These are phyloP conservation scores for Heterotilapia buettikoferi DNA, from an alignment of 2,113 vertebrate species.

Conservation along the genomic window DNA sequence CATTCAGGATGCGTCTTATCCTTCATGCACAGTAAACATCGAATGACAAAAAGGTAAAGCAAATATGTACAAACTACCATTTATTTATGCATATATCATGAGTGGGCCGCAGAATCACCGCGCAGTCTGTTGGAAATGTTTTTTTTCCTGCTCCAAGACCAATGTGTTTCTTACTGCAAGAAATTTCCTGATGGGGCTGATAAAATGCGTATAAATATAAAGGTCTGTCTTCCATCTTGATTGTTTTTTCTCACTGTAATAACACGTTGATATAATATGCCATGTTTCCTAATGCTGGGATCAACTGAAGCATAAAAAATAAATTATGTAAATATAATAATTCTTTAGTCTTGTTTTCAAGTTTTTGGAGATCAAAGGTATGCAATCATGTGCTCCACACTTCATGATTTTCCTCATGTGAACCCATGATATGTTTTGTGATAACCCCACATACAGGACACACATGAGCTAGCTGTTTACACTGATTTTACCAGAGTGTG, in stretches of 20 bases:
- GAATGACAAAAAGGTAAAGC: background rate
- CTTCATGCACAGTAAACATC: constrained; percentile 8
- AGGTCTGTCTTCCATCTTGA: background rate
- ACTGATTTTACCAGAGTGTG: background rate
- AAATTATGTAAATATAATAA: background rate
- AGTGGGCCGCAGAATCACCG: background rate
- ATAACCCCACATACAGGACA: background rate
- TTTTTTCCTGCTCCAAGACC: background rate
- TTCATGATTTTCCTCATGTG: background rate
- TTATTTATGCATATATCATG: background rate
- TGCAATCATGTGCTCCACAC: background rate
- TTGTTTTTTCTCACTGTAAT: background rate
- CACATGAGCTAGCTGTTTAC: background rate
- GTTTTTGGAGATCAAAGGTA: background rate
- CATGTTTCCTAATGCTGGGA: background rate
- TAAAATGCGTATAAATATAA: background rate
- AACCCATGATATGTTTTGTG: background rate
- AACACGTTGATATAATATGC: background rate
- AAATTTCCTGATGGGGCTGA: background rate
- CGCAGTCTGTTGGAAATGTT: background rate
- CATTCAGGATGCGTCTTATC: background rate
- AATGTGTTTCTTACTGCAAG: background rate
- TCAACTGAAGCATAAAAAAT: constrained; percentile 8
- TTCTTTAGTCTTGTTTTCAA: background rate
- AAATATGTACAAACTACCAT: background rate